Evolutionary conservation across 2,888 invertebrate genomes (phyloP).

Genomic region (Helobdella robusta): DNA sequence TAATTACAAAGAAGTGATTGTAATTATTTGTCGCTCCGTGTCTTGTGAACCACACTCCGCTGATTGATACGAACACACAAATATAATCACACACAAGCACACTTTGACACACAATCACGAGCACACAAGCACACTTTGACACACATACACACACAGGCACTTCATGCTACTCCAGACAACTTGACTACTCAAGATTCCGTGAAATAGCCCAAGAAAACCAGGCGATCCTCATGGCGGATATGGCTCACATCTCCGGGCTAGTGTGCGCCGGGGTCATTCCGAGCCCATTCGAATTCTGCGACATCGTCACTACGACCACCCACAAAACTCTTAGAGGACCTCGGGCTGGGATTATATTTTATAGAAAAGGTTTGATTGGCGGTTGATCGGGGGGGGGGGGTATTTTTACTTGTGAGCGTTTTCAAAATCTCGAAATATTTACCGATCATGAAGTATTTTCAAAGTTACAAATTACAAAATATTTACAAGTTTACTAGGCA

Average conservation of each 20-base stretch:
- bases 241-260: constrained; percentile 49
- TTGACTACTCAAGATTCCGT: constrained; percentile 54
- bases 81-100: too few relatives aligned
- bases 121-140: too few relatives aligned
- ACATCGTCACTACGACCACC: constrained; percentile 87
- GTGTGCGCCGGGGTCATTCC: constrained; percentile 81
- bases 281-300: constrained; percentile 78
- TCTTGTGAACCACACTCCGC: too few relatives aligned
- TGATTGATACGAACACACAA: too few relatives aligned
- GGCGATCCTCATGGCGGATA: constrained; percentile 46
- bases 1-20: too few relatives aligned
- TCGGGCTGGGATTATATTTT: constrained; percentile 52
- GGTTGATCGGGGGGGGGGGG: neutral
- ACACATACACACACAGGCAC: too few relatives aligned
- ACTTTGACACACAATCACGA: too few relatives aligned
- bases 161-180: constrained; percentile 53
- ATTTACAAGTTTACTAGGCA: too few relatives aligned
- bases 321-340: constrained; percentile 79
- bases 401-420: neutral
- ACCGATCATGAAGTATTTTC: too few relatives aligned
- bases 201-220: constrained; percentile 48
- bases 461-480: too few relatives aligned
- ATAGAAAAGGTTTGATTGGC: constrained; percentile 43
- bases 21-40: too few relatives aligned
- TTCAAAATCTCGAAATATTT: too few relatives aligned